phyloP scores from a whole-genome alignment of 2,888 invertebrate species.

The Pycnomerus fuliginosus region DNA sequence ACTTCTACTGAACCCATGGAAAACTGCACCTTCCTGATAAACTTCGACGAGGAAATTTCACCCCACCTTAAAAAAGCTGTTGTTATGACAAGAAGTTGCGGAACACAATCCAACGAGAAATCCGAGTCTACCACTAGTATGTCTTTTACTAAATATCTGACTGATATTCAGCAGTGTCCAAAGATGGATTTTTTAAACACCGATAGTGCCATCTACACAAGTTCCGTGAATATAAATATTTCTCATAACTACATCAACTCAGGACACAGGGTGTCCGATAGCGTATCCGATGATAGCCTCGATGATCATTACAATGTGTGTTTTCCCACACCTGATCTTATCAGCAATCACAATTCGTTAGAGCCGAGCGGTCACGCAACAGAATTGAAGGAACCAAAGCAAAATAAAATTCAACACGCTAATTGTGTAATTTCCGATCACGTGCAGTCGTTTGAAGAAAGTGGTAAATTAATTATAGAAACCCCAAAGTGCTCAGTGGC shows the following conservation, averaged over 20 bases:
- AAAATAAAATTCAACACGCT: slow-evolving; percentile 5
- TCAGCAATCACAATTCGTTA: slow-evolving; percentile 59
- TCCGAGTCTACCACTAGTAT: slow-evolving; percentile 27
- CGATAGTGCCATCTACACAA: slow-evolving; percentile 50
- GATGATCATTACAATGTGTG: slow-evolving; percentile 46
- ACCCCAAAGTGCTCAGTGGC: too few species aligned
- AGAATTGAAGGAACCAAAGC: slow-evolving; percentile 6
- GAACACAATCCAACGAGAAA: slow-evolving; percentile 42
- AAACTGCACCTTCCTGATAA: slow-evolving; percentile 50
- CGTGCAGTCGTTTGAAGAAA: neutral
- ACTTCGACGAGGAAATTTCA: neutral
- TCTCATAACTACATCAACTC: slow-evolving; percentile 55
- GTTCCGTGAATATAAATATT: slow-evolving; percentile 62
- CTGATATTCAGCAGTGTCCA: too few species aligned
- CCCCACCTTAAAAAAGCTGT: slow-evolving; percentile 42
- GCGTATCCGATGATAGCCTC: slow-evolving; percentile 57
- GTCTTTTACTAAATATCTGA: slow-evolving; percentile 51
- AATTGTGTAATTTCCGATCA: neutral
- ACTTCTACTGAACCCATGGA: slow-evolving; percentile 51
- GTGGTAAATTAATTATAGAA: too few species aligned
- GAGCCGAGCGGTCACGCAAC: slow-evolving; percentile 41
- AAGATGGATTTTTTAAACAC: slow-evolving; percentile 31
- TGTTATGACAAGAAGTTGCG: slow-evolving; percentile 49
- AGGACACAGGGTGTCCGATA: slow-evolving; percentile 42
- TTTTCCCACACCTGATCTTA: slow-evolving; percentile 58